Percentiles rank a stretch among this genome's conserved stretches.
phyloP scores from a whole-genome alignment of 1,140 invertebrate species.

The Augochlora pura region DNA sequence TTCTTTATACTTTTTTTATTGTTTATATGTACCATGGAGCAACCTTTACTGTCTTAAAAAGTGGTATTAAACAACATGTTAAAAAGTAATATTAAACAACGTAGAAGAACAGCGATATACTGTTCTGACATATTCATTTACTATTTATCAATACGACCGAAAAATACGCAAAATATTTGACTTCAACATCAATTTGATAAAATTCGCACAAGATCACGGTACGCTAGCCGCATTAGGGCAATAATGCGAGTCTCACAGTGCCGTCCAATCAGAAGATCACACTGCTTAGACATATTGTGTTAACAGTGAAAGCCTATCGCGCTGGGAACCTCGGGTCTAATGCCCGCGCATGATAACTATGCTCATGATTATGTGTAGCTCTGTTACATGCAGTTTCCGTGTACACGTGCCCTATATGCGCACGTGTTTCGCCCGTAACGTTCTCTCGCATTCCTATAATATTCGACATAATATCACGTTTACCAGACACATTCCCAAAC shows the following conservation, averaged over 20 bases:
- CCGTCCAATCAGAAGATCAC: constrained; percentile 24
- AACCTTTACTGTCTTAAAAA: no score
- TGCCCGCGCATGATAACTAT: constrained; percentile 17
- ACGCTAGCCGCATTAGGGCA: no score
- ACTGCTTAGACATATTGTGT: constrained; percentile 10
- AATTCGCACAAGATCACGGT: no score
- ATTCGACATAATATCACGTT: constrained; percentile 1
- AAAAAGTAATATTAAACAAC: no score
- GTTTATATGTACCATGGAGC: no score
- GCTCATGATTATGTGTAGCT: constrained; percentile 18
- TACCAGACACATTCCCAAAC: background rate
- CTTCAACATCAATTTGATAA: no score
- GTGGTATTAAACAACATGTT: no score
- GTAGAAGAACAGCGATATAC: no score
- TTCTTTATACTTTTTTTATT: no score
- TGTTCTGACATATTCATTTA: no score
- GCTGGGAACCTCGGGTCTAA: constrained; percentile 13
- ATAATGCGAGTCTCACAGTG: background rate
- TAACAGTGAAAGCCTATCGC: constrained; percentile 37
- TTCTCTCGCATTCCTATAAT: background rate
- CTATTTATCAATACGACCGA: no score
- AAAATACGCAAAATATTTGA: no score
- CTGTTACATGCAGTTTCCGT: background rate
- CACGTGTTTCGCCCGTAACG: background rate
- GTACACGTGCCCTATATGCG: background rate